phyloP scores from a whole-genome alignment of 2,888 invertebrate genomes.

The Carpatolechia fugitivella region DNA sequence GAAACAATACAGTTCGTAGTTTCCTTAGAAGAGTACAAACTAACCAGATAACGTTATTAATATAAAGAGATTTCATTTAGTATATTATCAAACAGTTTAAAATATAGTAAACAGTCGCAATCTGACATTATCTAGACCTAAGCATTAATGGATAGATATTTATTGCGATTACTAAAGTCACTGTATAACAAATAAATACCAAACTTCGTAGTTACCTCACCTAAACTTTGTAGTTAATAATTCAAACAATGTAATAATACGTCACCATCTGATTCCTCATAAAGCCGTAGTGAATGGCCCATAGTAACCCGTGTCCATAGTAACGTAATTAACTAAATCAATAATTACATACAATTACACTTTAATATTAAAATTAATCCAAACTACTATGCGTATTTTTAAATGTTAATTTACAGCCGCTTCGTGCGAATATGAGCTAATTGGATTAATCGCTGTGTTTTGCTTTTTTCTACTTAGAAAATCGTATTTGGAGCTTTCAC shows the following conservation, averaged over 20 bases:
- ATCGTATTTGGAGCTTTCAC: neutral
- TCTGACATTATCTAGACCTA: too few relatives aligned
- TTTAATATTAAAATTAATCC: neutral
- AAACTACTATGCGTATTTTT: neutral
- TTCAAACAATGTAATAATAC: too few relatives aligned
- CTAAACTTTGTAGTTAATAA: too few relatives aligned
- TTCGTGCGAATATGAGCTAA: constrained; percentile 4
- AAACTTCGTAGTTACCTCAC: too few relatives aligned
- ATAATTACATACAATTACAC: too few relatives aligned
- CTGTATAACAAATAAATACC: neutral
- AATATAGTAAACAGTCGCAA: constrained; percentile 1
- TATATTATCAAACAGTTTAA: neutral
- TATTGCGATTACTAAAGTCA: too few relatives aligned
- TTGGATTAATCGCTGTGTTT: neutral
- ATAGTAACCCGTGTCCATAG: too few relatives aligned
- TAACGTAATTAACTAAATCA: too few relatives aligned
- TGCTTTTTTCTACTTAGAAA: neutral
- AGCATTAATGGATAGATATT: too few relatives aligned
- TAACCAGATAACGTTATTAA: constrained; percentile 37
- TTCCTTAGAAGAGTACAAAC: constrained; percentile 57
- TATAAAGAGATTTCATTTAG: constrained; percentile 27
- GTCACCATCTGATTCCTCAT: too few relatives aligned
- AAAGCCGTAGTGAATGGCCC: too few relatives aligned
- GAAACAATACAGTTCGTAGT: constrained; percentile 58
- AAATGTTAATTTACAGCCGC: neutral